Base-by-base conservation (phyloP, 2,113 vertebrate species). In the Esox niger region DNA sequence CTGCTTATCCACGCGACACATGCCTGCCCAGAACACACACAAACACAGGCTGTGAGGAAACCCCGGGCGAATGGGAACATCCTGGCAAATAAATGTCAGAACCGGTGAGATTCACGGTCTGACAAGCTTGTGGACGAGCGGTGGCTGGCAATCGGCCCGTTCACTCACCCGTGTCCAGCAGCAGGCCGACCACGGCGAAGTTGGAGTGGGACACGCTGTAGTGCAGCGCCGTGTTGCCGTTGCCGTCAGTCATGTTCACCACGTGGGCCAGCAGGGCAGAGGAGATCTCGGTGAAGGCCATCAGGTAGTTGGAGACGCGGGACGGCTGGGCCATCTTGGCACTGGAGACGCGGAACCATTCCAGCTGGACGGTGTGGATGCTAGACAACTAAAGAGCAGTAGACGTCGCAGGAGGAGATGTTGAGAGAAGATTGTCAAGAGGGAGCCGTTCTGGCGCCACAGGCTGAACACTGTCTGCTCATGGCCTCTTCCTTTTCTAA, bases 161-260 rank as follows among this genome's bases (percentile, higher is more conserved):
- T n/a, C n/a, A 54, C 92, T 83, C 29, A 98, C 97, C 95, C 0
- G 96, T 97, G 80, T 97, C 93, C 65, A 98, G 89, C 71, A 98
- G 89, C 71, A 98, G 86, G 59, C 55, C 88, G 23, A 96, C 93
- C 0, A 98, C 95, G 5, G 87, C 73, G 62, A 98, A 94, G 86
- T 98, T 98, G 84, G 95, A 97, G 80, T 98, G 96, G 1, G 97
- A 98, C 58, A 98, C 95, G 0, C 95, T 98, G 90, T 98, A 98
- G 90, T 98, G 97, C 30, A 98, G 89, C 32, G 96, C 96, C 0
- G 95, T 97, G 92, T 98, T 98, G 35, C 97, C 96, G 0, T 98
- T 98, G 26, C 94, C 92, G 0, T 98, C 97, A 0, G 91, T 92
- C 91, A 98, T 93, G 89, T 98, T 98, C 79, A 98, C 92, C 6